Evolutionary conservation across 2,113 vertebrate genomes (phyloP), one percentile per base, ranked within the genome.

Genomic region (Gymnocephalus cernua): DNA sequence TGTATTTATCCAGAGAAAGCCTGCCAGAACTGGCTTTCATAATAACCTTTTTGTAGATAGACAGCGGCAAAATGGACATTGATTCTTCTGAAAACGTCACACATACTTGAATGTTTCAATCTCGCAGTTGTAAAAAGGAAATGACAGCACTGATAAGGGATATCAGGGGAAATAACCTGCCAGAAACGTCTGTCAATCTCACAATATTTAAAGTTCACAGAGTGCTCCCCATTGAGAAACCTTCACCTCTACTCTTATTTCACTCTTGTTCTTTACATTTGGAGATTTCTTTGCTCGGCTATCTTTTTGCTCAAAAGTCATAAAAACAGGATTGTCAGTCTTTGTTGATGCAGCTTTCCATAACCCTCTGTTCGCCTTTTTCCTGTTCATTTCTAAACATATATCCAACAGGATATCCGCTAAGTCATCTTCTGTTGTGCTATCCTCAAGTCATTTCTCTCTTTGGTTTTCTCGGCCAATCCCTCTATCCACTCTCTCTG

Each of bases 81-180:
- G 65, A 69, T 68, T 68, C 27, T 64, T 72, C 12, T 29, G 54
- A 66, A 82, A 79, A 80, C 64, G 66, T 81, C 74, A 78, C 45
- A 15, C 51, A 21, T 44, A n/a, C 69, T 70, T 32, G 7, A 45
- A 65, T 0, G 12, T 29, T 76, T 48, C 32, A 50, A 25, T 70
- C 51, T 71, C 47, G 63, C 23, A n/a, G 59, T 5, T 27, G 13
- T 32, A 32, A 41, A 56, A 32, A 25, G 45, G 25, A 53, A 23
- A 45, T n/a, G 29, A 32, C 35, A 48, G 14, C 48, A 14, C 0
- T 19, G 50, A 58, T 35, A 25, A 29, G 8, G 45, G 51, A 47
- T 1, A 18, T 45, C 48, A 45, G 45, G 9, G 44, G 16, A 41
- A 51, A 78, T 21, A 14, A 32, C 2, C 13, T 74, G 51, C 48